Evolutionary conservation across 2,888 invertebrate species (phyloP).

Genomic region (Drosophila conformis): DNA sequence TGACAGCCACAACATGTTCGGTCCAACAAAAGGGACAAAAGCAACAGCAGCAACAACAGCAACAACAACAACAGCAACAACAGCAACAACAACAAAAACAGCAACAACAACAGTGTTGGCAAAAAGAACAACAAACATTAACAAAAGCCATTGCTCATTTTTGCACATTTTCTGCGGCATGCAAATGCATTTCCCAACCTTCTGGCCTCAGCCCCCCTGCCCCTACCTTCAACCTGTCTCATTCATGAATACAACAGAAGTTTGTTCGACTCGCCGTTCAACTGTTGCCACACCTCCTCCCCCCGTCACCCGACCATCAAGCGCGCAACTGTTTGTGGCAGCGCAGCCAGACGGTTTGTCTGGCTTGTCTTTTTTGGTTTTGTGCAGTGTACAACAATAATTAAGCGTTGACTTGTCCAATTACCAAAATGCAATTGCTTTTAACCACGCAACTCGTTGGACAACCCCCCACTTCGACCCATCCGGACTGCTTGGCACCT

Average conservation of each 20-base stretch:
- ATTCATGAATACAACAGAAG: conserved; percentile 49
- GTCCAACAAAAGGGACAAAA: conserved; percentile 4
- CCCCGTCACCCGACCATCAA: background rate
- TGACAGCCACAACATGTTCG: conserved; percentile 44
- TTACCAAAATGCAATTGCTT: conserved; percentile 81
- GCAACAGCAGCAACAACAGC: conserved; percentile 1
- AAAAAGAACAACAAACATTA: conserved; percentile 30
- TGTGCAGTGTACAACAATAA: conserved; percentile 68
- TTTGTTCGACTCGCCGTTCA: conserved; percentile 19
- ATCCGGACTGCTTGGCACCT: conserved; percentile 19
- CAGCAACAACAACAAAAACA: background rate
- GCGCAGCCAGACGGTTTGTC: conserved; percentile 63
- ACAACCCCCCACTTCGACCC: background rate
- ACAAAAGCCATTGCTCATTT: conserved; percentile 75
- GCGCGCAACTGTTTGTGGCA: conserved; percentile 11
- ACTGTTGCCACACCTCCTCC: background rate
- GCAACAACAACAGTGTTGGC: conserved; percentile 4
- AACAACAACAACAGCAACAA: conserved; percentile 1
- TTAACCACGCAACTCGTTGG: conserved; percentile 70
- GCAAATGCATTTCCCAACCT: conserved; percentile 35
- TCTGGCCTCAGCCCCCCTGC: background rate
- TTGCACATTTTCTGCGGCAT: conserved; percentile 67
- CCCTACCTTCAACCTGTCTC: background rate
- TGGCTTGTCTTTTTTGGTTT: conserved; percentile 26
- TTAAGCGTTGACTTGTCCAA: conserved; percentile 82